A percentile compares a stretch with the other conserved stretches of the same genome.
Conservation (phyloP, 1,140 invertebrate species). For the Cecropterus lyciades region DNA sequence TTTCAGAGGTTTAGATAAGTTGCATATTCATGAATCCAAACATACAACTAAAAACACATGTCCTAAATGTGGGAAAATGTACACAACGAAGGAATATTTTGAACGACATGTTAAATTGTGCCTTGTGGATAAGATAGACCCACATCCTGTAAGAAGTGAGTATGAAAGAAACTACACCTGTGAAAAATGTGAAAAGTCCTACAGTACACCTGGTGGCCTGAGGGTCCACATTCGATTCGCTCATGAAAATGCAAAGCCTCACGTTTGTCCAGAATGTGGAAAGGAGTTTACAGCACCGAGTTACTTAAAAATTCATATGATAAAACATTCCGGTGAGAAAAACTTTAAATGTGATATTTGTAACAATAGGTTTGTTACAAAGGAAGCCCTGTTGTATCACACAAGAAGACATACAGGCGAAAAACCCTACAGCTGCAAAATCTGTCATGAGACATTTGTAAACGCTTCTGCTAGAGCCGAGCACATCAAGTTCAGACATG, state of each 20-base stretch:
- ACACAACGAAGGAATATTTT: slow-evolving; percentile 67
- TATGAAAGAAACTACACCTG: slow-evolving; percentile 58
- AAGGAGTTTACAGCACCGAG: slow-evolving; percentile 74
- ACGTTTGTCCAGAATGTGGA: slow-evolving; percentile 65
- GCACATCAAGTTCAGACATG: slow-evolving; percentile 73
- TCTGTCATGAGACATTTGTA: slow-evolving; percentile 70
- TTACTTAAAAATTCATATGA: slow-evolving; percentile 74
- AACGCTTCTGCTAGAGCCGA: slow-evolving; percentile 73
- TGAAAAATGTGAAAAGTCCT: slow-evolving; percentile 70
- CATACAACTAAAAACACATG: slow-evolving; percentile 59
- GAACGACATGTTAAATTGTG: slow-evolving; percentile 69
- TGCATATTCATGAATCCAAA: slow-evolving; percentile 64
- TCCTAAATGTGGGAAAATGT: slow-evolving; percentile 71
- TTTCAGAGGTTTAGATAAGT: slow-evolving; percentile 56
- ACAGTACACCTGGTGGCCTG: slow-evolving; percentile 66
- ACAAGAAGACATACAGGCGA: slow-evolving; percentile 81
- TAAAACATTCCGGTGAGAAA: slow-evolving; percentile 80
- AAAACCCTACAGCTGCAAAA: slow-evolving; percentile 75
- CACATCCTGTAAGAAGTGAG: slow-evolving; percentile 64
- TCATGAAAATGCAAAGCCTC: slow-evolving; percentile 69
- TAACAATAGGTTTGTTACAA: slow-evolving; percentile 71
- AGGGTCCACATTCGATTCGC: slow-evolving; percentile 71
- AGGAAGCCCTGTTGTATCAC: slow-evolving; percentile 76
- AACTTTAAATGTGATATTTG: slow-evolving; percentile 79
- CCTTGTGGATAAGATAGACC: slow-evolving; percentile 59